Evolutionary conservation across 2,888 invertebrate species (phyloP).

Genomic region (Auanema freiburgensis): DNA sequence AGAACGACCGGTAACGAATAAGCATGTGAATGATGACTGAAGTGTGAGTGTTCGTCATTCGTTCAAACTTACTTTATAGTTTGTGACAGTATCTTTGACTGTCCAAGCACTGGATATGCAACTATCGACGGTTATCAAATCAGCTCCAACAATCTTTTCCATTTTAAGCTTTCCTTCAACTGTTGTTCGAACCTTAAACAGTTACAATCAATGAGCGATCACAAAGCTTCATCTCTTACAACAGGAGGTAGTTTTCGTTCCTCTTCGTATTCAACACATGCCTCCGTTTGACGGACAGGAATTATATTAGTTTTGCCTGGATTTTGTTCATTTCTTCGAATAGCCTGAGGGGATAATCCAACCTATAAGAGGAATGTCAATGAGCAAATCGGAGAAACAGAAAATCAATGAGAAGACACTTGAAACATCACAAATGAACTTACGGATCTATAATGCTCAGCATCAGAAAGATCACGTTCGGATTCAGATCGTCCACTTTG

Average conservation of each 20-base stretch:
- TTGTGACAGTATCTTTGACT: constrained; percentile 59
- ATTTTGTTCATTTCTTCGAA: constrained; percentile 29
- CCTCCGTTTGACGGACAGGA: constrained; percentile 14
- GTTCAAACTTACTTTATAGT: constrained; percentile 48
- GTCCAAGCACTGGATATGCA: constrained; percentile 57
- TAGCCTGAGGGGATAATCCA: constrained; percentile 35
- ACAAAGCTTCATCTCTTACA: constrained; percentile 14
- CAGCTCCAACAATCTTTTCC: constrained; percentile 59
- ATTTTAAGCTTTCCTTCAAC: constrained; percentile 62
- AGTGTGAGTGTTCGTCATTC: neutral
- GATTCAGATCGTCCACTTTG: constrained; percentile 4
- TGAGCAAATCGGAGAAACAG: neutral
- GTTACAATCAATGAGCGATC: neutral
- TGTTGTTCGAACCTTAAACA: constrained; percentile 53
- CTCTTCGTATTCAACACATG: constrained; percentile 32
- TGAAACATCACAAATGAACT: constrained; percentile 6
- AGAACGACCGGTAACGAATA: neutral
- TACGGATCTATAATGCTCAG: constrained; percentile 18
- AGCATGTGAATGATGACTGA: neutral
- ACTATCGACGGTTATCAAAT: constrained; percentile 52
- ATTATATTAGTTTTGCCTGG: neutral
- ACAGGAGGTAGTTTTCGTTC: constrained; percentile 35
- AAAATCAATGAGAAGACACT: too few relatives aligned
- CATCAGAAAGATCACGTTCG: constrained; percentile 16
- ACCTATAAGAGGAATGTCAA: constrained; percentile 8